Evolutionary conservation across 2,797 vertebrate species (phyloP), one percentile per base, ranked within the genome.

Genomic region (Chelmon rostratus): DNA sequence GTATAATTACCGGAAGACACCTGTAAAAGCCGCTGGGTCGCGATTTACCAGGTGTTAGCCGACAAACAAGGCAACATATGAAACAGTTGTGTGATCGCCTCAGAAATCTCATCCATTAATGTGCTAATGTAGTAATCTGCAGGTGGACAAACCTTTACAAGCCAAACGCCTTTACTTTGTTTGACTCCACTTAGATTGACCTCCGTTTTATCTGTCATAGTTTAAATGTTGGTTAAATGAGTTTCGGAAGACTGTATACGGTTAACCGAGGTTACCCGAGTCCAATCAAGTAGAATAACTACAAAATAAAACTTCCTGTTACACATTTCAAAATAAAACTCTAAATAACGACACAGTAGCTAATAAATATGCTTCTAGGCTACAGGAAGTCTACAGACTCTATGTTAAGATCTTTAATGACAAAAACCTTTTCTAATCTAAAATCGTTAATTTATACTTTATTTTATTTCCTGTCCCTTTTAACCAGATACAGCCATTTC

Each of bases 131-230:
- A 21, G 21, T 8, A 6, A 54, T 8, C 0, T 33, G 4, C 10
- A 35, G 10, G 3, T 31, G 13, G 40, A 92, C 94, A 56, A 84
- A 95, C 95, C 94, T 95, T 95, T 0, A 96, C 95, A 0, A 95
- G 91, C 95, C 95, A 96, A 35, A 95, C 86, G 65, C 90, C 90
- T 54, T 92, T 82, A 57, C 86, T 94, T 67, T 95, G 82, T 86
- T 92, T 92, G 37, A 93, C 89, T 87, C 93, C 92, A 0, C 74
- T 87, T 19, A 96, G 86, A 78, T 95, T 90, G 6, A 96, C 76
- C 37, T 93, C 93, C 6, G 56, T 31, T 58, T 85, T 92, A 15
- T 86, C 85, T 0, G 92, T 84, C 92, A 94, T 95, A 0, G 31
- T 57, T 66, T 8, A 8, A 42, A 13, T 13, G 4, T 1, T 21